Conservation (phyloP, 2,888 invertebrate genomes). For the Julus scanicus region DNA sequence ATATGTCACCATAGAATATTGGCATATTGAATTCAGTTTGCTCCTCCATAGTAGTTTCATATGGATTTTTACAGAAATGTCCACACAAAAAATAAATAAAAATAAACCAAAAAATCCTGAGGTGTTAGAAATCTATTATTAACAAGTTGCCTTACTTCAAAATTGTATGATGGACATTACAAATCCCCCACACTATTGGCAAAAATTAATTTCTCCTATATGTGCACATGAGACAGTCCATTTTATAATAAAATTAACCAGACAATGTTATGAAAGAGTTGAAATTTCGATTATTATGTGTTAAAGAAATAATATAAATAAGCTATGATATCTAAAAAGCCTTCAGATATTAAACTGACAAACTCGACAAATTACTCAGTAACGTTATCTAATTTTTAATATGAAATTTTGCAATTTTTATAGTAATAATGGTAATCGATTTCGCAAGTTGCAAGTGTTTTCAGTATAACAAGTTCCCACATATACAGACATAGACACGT, state of each 20-base stretch:
- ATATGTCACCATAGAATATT: not conserved
- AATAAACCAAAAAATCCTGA: too few species aligned
- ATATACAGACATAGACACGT: not conserved
- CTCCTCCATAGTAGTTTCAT: not conserved
- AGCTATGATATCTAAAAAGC: not conserved
- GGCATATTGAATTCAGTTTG: not conserved
- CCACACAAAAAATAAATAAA: too few species aligned
- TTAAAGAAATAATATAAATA: too few species aligned
- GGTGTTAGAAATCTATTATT: too few species aligned
- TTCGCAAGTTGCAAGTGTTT: conserved; percentile 2
- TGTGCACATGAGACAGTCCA: too few species aligned
- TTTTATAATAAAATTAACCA: too few species aligned
- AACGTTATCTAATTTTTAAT: not conserved
- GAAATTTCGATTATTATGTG: too few species aligned
- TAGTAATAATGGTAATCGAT: not conserved
- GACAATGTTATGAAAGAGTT: too few species aligned
- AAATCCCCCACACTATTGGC: too few species aligned
- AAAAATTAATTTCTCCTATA: too few species aligned
- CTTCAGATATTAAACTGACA: not conserved
- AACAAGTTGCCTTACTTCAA: too few species aligned
- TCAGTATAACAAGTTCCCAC: not conserved
- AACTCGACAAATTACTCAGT: not conserved
- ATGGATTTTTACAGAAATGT: not conserved
- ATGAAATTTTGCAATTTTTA: not conserved
- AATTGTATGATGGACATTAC: too few species aligned